Base-by-base conservation (phyloP, 2,797 vertebrate genomes). In the Gorsachius magnificus region DNA sequence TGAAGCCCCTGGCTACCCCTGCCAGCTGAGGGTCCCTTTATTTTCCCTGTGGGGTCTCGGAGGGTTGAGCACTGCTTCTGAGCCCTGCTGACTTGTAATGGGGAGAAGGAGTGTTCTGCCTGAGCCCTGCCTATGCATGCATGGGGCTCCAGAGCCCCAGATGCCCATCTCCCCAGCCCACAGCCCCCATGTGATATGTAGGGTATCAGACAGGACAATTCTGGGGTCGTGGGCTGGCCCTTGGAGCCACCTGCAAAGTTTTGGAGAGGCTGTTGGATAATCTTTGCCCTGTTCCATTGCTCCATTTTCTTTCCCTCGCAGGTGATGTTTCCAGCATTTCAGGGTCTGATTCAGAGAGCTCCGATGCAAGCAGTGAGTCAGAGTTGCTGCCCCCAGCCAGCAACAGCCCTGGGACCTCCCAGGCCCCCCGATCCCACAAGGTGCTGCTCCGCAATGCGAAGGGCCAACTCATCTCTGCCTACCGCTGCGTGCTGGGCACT, bases 271-370 rank as follows among this genome's bases (percentile, higher is more conserved):
- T 46, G 4, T 71, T 57, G 16, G 10, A 77, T 85, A 36, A 74
- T n/a, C 2, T 83, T 72, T 33, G 13, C 8, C 13, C 12, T 38
- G 17, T 54, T 68, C n/a, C n/a, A 35, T 16, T 41, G 31, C 29
- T 69, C 33, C 4, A 9, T 61, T 36, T 89, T 58, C 58, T 28
- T 28, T 64, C 41, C 75, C 86, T 64, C 78, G 45, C 95, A 99
- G 99, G 99, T 66, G 99, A 99, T 63, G 92, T 99, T 96, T 99
- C 99, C 33, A 99, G 99, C 93, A 99, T 99, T 96, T 99, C 99
- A 0, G 99, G 99, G 31, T 99, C 99, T 0, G 99, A 99, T 95
- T 99, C 99, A 0, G 98, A 98, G 24, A 97, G 97, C 50, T 98
- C 98, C 4, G 97, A 97, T 57, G 69, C 13, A 1, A 98, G 98